Base-by-base conservation (phyloP, 2,888 invertebrate species). In the Globia sparganii region DNA sequence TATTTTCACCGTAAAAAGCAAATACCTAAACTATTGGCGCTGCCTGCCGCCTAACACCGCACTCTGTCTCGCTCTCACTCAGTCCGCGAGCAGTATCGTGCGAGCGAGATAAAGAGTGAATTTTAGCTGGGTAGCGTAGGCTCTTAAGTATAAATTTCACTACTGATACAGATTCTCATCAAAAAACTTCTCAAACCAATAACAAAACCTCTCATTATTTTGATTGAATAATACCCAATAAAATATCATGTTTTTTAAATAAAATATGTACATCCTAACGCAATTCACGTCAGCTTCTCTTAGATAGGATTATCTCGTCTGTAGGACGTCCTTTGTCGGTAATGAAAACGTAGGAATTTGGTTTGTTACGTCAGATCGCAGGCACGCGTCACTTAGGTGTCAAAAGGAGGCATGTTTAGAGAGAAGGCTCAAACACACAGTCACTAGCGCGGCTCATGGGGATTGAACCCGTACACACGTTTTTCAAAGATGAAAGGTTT, bases 401-500 rank as follows among this genome's bases (percentile, higher is more conserved):
- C 65, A 40, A 40, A 59, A 11, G 46, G 13, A 61, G 25, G 18
- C 6, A n/a, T 49, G n/a, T 46, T 53, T 43, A 61, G 53, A 69
- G 43, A 56, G 79, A 31, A 46, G 70, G 28, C 37, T 58, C 31
- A 25, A 71, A 25, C 56, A 34, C 70, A 25, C 64, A 31, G 64
- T 25, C 4, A 71, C 46, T 0, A 49, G 37, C 72, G 8, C 21
- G 25, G 31, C 56, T 64, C 62, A 15, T 18, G 80, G 72, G 64
- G 70, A 49, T 53, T 15, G 13, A 28, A 31, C n/a, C 71, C 77
- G 31, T 18, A 2, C 37, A 43, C 37, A 68, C 31, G 78, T 40
- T 46, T 15, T 37, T 49, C n/a, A n/a, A 56, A 78, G n/a, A 70
- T 70, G 56, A 58, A 46, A 78, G 21, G 28, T 8, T 68, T 59